A percentile compares a stretch with the other conserved stretches of the same genome.
These are phyloP conservation scores for Musca domestica DNA, from an alignment of 1,140 invertebrate genomes.

Conservation along the genomic window DNA sequence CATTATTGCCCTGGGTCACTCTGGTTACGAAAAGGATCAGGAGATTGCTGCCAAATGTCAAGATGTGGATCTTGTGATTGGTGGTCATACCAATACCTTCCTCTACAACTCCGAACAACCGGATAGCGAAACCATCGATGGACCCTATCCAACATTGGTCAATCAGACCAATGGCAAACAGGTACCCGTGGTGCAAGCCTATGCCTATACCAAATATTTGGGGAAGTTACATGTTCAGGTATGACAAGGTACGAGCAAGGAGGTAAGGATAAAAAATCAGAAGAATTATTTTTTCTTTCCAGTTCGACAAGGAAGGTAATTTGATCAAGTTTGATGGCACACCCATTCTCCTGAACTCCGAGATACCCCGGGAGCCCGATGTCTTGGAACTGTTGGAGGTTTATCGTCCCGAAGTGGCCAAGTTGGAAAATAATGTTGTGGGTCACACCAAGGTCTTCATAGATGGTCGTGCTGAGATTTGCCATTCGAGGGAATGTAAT, in stretches of 20 bases:
- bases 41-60: slow-evolving; percentile 75
- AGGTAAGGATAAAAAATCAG: too few species aligned
- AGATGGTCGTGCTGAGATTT: slow-evolving; percentile 59
- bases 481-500: slow-evolving; percentile 76
- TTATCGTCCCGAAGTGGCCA: slow-evolving; percentile 62
- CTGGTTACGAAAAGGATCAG: slow-evolving; percentile 75
- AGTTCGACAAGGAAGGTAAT: slow-evolving; percentile 75
- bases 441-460: slow-evolving; percentile 68
- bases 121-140: slow-evolving; percentile 66
- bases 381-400: slow-evolving; percentile 63
- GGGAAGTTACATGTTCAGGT: slow-evolving; percentile 66
- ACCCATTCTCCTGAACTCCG: slow-evolving; percentile 74
- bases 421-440: slow-evolving; percentile 58
- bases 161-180: slow-evolving; percentile 67
- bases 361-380: slow-evolving; percentile 64
- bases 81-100: slow-evolving; percentile 86
- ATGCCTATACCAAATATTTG: slow-evolving; percentile 88
- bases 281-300: neutral
- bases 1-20: slow-evolving; percentile 86
- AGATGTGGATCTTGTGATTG: slow-evolving; percentile 85
- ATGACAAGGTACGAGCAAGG: neutral
- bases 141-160: slow-evolving; percentile 75
- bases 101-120: slow-evolving; percentile 71
- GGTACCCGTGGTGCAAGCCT: slow-evolving; percentile 87
- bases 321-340: slow-evolving; percentile 69